Evolutionary conservation across 2,113 vertebrate genomes (phyloP), one percentile per base, ranked within the genome.

Genomic region (Scopus umbretta): DNA sequence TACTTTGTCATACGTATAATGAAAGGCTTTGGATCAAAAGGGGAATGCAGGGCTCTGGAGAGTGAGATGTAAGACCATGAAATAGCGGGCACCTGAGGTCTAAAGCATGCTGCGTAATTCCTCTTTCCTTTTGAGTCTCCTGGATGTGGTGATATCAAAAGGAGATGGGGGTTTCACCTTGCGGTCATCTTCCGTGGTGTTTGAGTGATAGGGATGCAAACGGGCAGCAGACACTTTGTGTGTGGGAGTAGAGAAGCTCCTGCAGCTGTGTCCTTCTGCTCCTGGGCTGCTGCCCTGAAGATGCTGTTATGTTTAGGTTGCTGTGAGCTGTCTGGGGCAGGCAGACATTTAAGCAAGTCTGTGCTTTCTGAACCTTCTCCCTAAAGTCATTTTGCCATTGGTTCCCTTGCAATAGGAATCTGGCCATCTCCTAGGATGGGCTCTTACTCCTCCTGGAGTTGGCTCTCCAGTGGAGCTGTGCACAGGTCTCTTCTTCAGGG

Each of bases 391-490:
- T 82, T 71, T 80, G 42, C 25, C 6, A 0, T 75, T 40, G 49
- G 56, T 80, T 81, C 50, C 49, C 20, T 53, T 49, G n/a, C 30
- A 80, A 2, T 14, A 68, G 32, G 23, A 70, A 18, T 43, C 14
- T 61, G 42, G 4, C 29, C 11, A 3, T 45, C 40, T 63, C 53
- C 45, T 59, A 8, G 74, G 20, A 16, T 30, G 40, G n/a, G 29
- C 26, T 83, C 11, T 80, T 25, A 23, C 22, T 91, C 32, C 58
- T 82, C 23, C 45, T 52, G 36, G 4, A 18, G 29, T 1, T 80
- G 42, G 26, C 11, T 88, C 9, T 62, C 23, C 52, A 34, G 0
- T 16, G 47, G 34, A 36, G 3, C 40, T 5, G 1, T 5, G 11
- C 26, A 27, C 27, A 71, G 30, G 4, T 66, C 61, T 30, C 47